These are phyloP conservation scores for Hydropsyche betteni DNA, from an alignment of 2,888 invertebrate genomes.

Conservation along the genomic window DNA sequence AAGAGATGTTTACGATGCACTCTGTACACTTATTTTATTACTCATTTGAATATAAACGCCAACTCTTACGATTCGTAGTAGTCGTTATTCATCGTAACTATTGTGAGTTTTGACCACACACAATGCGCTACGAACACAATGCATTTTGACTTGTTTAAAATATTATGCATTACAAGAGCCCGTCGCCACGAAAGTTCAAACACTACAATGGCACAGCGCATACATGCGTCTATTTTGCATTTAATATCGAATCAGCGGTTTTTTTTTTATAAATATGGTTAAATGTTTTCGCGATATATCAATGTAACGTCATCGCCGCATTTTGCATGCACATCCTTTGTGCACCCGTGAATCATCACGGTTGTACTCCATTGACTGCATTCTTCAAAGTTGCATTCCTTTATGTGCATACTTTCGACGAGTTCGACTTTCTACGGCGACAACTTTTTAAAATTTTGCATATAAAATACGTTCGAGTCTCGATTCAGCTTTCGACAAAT, in stretches of 20 bases:
- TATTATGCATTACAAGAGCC: neutral
- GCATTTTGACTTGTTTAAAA: slow-evolving; percentile 1
- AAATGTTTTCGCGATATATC: no score
- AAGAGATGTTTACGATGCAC: slow-evolving; percentile 21
- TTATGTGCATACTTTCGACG: slow-evolving; percentile 3
- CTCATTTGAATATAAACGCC: slow-evolving; percentile 18
- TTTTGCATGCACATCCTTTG: slow-evolving; percentile 14
- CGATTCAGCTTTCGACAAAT: no score
- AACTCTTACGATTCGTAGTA: neutral
- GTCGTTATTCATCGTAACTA: neutral
- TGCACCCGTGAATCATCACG: slow-evolving; percentile 5
- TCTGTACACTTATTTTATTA: slow-evolving; percentile 1
- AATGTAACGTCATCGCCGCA: neutral
- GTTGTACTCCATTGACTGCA: neutral
- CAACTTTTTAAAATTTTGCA: slow-evolving; percentile 1
- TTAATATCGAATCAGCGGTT: no score
- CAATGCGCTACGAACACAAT: slow-evolving; percentile 1
- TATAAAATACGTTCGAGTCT: neutral
- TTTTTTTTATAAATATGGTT: no score
- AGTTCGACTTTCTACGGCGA: neutral
- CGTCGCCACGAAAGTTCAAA: no score
- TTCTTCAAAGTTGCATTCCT: slow-evolving; percentile 21
- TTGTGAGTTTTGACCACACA: slow-evolving; percentile 2
- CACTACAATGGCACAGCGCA: no score
- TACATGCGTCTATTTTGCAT: no score